A percentile compares a stretch with the other conserved stretches of the same genome.
phyloP scores from a whole-genome alignment of 2,797 vertebrate genomes.

The Chrosomus eos region DNA sequence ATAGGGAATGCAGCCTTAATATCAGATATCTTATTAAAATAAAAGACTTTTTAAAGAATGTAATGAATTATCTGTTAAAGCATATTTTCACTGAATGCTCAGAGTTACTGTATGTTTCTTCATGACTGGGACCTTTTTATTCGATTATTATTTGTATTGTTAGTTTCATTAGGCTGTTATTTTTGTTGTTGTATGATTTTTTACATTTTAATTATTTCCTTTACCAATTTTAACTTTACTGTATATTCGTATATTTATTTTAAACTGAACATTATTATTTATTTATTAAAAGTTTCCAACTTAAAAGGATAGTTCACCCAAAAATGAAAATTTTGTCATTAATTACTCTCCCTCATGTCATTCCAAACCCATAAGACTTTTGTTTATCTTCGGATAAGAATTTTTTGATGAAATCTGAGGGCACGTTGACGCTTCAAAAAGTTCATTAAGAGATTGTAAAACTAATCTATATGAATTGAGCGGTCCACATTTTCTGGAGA shows the following conservation, averaged over 20 bases:
- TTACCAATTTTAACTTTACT: neutral
- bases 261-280: too few relatives aligned
- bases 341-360: too few relatives aligned
- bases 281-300: neutral
- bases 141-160: neutral
- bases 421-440: too few relatives aligned
- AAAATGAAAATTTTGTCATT: too few relatives aligned
- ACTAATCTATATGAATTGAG: too few relatives aligned
- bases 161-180: neutral
- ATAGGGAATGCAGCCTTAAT: neutral
- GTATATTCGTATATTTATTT: neutral
- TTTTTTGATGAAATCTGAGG: too few relatives aligned
- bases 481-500: too few relatives aligned
- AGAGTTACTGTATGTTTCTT: neutral
- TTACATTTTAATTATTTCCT: neutral
- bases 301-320: neutral
- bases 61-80: neutral
- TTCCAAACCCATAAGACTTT: too few relatives aligned
- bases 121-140: neutral
- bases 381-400: too few relatives aligned
- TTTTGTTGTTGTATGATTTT: neutral
- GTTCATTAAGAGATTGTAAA: too few relatives aligned
- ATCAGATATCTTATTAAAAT: too few relatives aligned
- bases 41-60: too few relatives aligned
- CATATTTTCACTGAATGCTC: neutral